These are phyloP conservation scores for Copsychus sechellarum DNA, from an alignment of 2,113 vertebrate species.

Conservation along the genomic window DNA sequence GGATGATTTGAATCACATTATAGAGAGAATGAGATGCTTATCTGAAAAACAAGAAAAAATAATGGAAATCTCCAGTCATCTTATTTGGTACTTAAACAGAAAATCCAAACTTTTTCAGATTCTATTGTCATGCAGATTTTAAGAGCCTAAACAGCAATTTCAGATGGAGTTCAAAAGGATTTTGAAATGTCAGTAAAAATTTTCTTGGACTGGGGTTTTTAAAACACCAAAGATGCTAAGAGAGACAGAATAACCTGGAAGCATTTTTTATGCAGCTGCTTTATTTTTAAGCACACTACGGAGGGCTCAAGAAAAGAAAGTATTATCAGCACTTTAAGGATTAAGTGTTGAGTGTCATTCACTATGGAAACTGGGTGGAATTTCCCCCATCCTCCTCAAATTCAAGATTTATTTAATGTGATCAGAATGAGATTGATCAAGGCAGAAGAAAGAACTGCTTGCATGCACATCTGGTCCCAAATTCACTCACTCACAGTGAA, in stretches of 20 bases:
- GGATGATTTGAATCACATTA: neutral
- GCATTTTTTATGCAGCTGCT: constrained; percentile 3
- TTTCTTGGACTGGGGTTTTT: neutral
- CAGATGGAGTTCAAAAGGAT: constrained; percentile 1
- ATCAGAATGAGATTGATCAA: constrained; percentile 21
- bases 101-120: neutral
- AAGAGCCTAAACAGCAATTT: neutral
- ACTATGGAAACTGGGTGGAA: constrained; percentile 23
- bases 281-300: constrained; percentile 27
- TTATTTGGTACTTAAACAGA: neutral
- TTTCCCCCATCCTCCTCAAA: neutral
- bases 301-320: constrained; percentile 34
- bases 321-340: constrained; percentile 60
- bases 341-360: constrained; percentile 50
- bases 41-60: neutral
- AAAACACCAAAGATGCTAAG: neutral
- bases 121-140: neutral
- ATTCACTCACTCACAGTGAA: neutral
- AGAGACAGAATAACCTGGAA: neutral
- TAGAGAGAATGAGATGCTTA: neutral
- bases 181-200: neutral
- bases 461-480: neutral
- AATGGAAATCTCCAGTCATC: neutral
- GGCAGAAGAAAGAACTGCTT: neutral
- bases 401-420: neutral